Percentiles rank a stretch among this genome's conserved stretches.
These are phyloP conservation scores for Coptodon rendalli DNA, from an alignment of 2,113 vertebrate genomes.

Conservation along the genomic window DNA sequence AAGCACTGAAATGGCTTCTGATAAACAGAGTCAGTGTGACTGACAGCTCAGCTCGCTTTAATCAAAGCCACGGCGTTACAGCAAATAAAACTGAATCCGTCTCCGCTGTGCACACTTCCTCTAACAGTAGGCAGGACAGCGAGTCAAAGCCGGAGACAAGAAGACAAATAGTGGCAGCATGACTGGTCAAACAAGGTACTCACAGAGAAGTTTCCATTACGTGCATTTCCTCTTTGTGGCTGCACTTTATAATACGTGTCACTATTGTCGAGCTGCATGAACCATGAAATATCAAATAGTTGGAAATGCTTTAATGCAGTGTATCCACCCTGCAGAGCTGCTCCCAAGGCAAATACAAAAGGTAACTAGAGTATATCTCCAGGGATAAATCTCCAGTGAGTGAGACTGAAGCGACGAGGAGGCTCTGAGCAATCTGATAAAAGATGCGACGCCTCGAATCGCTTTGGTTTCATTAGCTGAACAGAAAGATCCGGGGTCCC, in stretches of 20 bases:
- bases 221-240: slow-evolving; percentile 6
- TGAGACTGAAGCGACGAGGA: not conserved
- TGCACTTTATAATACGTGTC: not conserved
- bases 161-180: not conserved
- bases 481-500: not conserved
- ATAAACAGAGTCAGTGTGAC: not conserved
- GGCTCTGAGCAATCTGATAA: not conserved
- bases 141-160: not conserved
- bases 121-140: not conserved
- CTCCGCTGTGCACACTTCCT: not conserved
- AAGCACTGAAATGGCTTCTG: not conserved
- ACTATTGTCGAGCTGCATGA: not conserved
- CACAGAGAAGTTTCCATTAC: slow-evolving; percentile 16
- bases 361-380: not conserved
- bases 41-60: not conserved
- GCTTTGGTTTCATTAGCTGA: slow-evolving; percentile 1
- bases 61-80: not conserved
- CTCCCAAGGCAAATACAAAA: not conserved
- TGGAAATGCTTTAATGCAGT: not conserved
- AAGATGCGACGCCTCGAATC: not conserved
- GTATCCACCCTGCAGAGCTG: not conserved
- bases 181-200: slow-evolving; percentile 28
- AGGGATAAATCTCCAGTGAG: not conserved
- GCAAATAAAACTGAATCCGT: not conserved
- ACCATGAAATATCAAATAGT: not conserved